These are phyloP conservation scores for Ornithoptera priamus DNA, from an alignment of 2,888 invertebrate species.

Conservation along the genomic window DNA sequence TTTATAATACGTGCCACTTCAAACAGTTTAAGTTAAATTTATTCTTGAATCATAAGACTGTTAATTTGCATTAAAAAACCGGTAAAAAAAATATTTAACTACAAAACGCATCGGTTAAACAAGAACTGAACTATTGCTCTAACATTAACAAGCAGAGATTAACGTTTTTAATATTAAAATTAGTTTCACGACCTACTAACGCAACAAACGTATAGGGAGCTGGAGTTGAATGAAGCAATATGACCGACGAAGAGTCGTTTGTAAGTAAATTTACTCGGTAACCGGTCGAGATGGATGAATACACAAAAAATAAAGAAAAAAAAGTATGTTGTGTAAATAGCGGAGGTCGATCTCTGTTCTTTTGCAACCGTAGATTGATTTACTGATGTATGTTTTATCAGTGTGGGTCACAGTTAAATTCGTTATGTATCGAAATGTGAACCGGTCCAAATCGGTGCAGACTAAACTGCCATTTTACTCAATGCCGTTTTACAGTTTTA, in stretches of 20 bases:
- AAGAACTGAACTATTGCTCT: slow-evolving; percentile 18
- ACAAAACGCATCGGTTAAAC: slow-evolving; percentile 8
- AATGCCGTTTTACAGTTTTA: too few relatives aligned
- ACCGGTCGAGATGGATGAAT: slow-evolving; percentile 21
- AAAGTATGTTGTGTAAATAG: slow-evolving; percentile 24
- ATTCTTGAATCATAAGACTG: neutral
- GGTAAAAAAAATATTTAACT: slow-evolving; percentile 1
- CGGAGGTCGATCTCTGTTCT: slow-evolving; percentile 10
- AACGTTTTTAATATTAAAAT: slow-evolving; percentile 21
- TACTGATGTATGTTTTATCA: slow-evolving; percentile 18
- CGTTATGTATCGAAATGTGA: too few relatives aligned
- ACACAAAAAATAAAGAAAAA: slow-evolving; percentile 7
- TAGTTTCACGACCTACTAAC: slow-evolving; percentile 16
- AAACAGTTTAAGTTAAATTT: slow-evolving; percentile 13
- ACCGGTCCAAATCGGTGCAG: too few relatives aligned
- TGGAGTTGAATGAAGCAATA: slow-evolving; percentile 18
- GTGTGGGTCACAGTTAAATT: neutral
- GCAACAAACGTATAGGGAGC: slow-evolving; percentile 7
- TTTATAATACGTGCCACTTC: too few relatives aligned
- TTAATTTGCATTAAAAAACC: slow-evolving; percentile 1
- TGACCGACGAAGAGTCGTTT: slow-evolving; percentile 15
- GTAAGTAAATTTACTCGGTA: slow-evolving; percentile 23
- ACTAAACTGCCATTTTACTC: too few relatives aligned
- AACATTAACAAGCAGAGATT: slow-evolving; percentile 8
- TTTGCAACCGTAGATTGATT: slow-evolving; percentile 18